These are phyloP conservation scores for Tokudaia muenninki DNA, from an alignment of 2,797 vertebrate genomes.

Conservation along the genomic window DNA sequence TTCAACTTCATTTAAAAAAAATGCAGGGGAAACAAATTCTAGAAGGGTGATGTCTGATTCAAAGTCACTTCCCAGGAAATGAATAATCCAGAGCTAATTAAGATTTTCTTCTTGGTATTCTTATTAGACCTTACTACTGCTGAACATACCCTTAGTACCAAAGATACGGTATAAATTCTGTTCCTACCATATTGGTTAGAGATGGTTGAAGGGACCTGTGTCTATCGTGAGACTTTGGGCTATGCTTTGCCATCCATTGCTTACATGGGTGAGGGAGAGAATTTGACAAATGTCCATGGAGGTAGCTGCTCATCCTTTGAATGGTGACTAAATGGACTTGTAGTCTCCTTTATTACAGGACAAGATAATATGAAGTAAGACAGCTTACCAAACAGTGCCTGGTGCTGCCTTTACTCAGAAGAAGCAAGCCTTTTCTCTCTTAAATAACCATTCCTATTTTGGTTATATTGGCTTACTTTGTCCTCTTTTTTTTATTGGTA, in stretches of 20 bases:
- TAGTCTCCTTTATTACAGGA: neutral
- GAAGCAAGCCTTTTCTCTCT: slow-evolving; percentile 26
- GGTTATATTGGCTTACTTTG: neutral
- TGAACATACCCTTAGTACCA: neutral
- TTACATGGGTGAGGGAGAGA: neutral
- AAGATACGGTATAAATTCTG: neutral
- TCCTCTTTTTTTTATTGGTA: slow-evolving; percentile 1
- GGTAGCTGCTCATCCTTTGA: neutral
- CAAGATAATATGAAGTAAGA: neutral
- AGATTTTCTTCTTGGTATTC: neutral
- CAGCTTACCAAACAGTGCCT: neutral
- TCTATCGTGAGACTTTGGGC: neutral
- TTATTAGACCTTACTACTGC: neutral
- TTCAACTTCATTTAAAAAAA: neutral
- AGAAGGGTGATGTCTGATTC: neutral
- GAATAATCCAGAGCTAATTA: neutral
- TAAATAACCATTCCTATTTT: slow-evolving; percentile 12
- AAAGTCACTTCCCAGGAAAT: neutral
- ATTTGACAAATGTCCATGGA: slow-evolving; percentile 22
- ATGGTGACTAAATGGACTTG: neutral
- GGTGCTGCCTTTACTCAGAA: neutral
- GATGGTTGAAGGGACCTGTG: neutral
- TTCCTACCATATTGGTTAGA: neutral
- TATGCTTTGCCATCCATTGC: slow-evolving; percentile 20
- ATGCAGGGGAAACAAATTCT: neutral